Evolutionary conservation across 2,888 invertebrate species (phyloP), one percentile per base, ranked within the genome.

Genomic region (Alloplasta piceator): DNA sequence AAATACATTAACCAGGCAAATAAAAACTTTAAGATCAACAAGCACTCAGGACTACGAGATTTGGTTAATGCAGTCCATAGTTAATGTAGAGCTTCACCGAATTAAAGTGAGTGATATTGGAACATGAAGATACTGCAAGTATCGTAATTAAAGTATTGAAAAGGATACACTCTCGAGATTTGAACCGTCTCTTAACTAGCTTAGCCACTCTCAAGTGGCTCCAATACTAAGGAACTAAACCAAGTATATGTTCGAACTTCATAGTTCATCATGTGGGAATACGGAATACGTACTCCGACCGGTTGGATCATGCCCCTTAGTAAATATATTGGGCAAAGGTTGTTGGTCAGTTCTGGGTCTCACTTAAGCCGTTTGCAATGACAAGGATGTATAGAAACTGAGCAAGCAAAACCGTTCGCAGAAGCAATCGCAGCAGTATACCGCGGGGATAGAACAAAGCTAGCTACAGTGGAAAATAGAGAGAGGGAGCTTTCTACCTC

Each of bases 351-450:
- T 78, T 61, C 61, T 16, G 67, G 61, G 55, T 12, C 61, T 55
- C 48, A 63, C 67, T 78, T 56, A 12, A 41, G 48, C 41, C 12
- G 48, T 26, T 26, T 43, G 60, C 38, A 73, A 73, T 67, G 56
- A 46, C 72, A 48, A 14, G 26, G 52, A 52, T 58, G 48, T 60
- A 56, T 68, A 56, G 63, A 56, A 68, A 56, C 56, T 68, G 48
- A 41, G 56, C 61, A 63, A 68, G 73, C 56, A 68, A 56, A 73
- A 78, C 72, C 66, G 26, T 67, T 55, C 67, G 52, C 36, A 14
- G 58, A 72, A 78, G 78, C 66, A 71, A 66, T 55, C 16, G 43
- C 26, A 72, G 60, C 46, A 36, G 55, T 80, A 50, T 50, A 80
- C 48, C 16, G 60, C 68, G 16, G 48, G 56, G 64, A 50, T 38